Evolutionary conservation across 2,113 vertebrate genomes (phyloP).

Genomic region (Nymphicus hollandicus): DNA sequence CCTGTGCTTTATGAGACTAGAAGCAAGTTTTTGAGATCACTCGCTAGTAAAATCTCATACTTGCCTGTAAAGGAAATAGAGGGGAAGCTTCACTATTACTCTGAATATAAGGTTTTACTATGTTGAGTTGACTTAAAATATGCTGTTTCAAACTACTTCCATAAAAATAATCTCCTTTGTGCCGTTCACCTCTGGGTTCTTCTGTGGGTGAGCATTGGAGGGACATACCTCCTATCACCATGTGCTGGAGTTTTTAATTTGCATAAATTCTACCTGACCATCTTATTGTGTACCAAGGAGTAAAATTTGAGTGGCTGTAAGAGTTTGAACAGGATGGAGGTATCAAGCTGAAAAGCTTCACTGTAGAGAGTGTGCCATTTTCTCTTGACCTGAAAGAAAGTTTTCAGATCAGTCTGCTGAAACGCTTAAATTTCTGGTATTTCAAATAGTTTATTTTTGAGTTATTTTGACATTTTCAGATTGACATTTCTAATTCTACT

Average conservation of each 20-base stretch:
- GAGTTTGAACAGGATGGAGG: neutral
- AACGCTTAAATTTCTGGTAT: neutral
- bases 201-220: neutral
- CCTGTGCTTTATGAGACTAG: neutral
- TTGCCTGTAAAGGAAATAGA: neutral
- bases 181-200: neutral
- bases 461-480: neutral
- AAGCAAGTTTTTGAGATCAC: neutral
- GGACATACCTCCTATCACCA: neutral
- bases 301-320: neutral
- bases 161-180: neutral
- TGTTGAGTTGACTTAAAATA: neutral
- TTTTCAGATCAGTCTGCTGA: neutral
- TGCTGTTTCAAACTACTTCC: neutral
- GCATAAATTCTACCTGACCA: neutral
- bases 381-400: neutral
- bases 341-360: neutral
- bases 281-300: neutral
- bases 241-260: neutral
- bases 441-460: neutral
- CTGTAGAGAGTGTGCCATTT: neutral
- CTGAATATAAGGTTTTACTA: neutral
- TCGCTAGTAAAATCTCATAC: neutral
- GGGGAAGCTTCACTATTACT: neutral
- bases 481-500: slow-evolving; percentile 5